Evolutionary conservation across 2,797 vertebrate genomes (phyloP).

Genomic region (Botia kubotai): DNA sequence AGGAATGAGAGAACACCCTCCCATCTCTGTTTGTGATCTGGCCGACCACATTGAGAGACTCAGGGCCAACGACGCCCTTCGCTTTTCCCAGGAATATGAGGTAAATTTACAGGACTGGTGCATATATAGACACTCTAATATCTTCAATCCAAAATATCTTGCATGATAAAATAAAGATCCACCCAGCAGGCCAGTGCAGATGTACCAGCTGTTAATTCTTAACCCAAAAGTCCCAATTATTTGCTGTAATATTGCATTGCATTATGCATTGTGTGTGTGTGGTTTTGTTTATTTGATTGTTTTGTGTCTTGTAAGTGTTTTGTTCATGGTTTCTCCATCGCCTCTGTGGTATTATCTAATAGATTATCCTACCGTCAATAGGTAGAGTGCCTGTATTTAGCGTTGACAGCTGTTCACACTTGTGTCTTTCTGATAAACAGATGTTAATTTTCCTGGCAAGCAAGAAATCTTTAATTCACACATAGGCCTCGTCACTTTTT

Average conservation of each 20-base stretch:
- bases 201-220: not conserved
- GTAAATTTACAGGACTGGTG: slow-evolving; percentile 64
- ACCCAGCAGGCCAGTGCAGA: not conserved
- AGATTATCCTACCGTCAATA: not conserved
- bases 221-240: not conserved
- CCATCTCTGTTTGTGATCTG: slow-evolving; percentile 83
- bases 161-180: not conserved
- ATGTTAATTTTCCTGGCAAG: slow-evolving; percentile 21
- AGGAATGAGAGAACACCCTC: slow-evolving; percentile 90
- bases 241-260: not conserved
- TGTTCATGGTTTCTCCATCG: not conserved
- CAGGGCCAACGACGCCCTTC: slow-evolving; percentile 89
- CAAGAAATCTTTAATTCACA: slow-evolving; percentile 1
- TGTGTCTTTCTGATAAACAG: slow-evolving; percentile 13
- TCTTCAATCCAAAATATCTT: not conserved
- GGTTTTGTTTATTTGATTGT: not conserved
- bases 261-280: too few relatives aligned
- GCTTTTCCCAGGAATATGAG: slow-evolving; percentile 94
- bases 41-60: slow-evolving; percentile 88
- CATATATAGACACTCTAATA: not conserved
- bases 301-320: not conserved
- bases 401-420: slow-evolving; percentile 32
- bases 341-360: slow-evolving; percentile 3
- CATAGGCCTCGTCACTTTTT: slow-evolving; percentile 8
- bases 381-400: not conserved